Evolutionary conservation across 1,140 invertebrate genomes (phyloP).

Genomic region (Trachymyrmex cornetzi): DNA sequence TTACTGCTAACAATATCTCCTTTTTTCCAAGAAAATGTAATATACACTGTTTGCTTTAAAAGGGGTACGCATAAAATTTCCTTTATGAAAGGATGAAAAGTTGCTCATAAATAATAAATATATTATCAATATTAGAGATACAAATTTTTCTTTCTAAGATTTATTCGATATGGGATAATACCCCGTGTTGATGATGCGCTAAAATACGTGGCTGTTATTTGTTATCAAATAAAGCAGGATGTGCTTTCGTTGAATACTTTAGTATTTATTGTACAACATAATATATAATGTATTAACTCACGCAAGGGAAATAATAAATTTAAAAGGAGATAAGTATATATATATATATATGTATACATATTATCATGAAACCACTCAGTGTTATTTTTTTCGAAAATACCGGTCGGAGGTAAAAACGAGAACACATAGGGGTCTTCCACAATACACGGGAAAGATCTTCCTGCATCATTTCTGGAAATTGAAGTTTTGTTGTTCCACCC

Average conservation of each 20-base stretch:
- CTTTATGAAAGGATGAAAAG: neutral
- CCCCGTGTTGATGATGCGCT: neutral
- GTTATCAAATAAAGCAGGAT: neutral
- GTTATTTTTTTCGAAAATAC: constrained; percentile 39
- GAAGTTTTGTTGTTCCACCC: constrained; percentile 81
- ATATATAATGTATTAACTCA: neutral
- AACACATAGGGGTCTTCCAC: constrained; percentile 68
- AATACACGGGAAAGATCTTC: constrained; percentile 82
- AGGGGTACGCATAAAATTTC: neutral
- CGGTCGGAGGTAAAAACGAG: neutral
- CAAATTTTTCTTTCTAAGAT: neutral
- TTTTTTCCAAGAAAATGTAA: constrained; percentile 3
- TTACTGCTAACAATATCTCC: constrained; percentile 41
- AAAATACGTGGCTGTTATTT: neutral
- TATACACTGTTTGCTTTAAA: constrained; percentile 10
- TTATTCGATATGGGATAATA: neutral
- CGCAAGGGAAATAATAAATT: constrained; percentile 18
- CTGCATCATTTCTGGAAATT: constrained; percentile 81
- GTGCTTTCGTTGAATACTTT: neutral
- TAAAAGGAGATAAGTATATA: neutral
- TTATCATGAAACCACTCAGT: neutral
- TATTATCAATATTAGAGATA: neutral
- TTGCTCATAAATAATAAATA: neutral
- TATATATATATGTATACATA: neutral
- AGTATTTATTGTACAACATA: neutral